Conservation (phyloP, 2,113 vertebrate species). For the Eulemur rufifrons region DNA sequence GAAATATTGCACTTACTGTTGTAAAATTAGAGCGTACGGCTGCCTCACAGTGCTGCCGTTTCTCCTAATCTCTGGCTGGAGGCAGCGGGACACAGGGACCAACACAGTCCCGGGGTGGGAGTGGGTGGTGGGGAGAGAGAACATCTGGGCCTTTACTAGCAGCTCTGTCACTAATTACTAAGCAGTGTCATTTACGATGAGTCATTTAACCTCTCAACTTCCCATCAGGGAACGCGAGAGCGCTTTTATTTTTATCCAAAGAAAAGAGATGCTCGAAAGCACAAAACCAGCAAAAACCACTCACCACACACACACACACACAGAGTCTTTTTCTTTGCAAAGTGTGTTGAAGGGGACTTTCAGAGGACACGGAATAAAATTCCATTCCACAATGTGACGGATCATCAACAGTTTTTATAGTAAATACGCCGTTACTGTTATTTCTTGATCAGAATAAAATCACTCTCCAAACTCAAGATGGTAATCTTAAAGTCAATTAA, state of each 20-base stretch:
- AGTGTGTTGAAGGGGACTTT: neutral
- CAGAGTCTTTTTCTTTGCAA: neutral
- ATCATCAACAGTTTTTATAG: neutral
- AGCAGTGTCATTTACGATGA: neutral
- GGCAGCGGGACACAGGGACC: no score
- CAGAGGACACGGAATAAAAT: neutral
- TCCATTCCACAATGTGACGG: neutral
- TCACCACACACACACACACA: neutral
- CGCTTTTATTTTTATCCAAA: constrained; percentile 18
- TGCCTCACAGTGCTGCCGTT: neutral
- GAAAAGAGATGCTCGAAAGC: neutral
- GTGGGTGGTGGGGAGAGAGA: neutral
- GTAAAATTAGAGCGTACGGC: neutral
- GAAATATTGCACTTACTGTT: neutral
- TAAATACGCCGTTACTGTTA: neutral
- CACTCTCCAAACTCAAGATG: constrained; percentile 25
- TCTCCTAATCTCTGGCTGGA: neutral
- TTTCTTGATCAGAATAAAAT: constrained; percentile 21
- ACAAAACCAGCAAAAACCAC: neutral
- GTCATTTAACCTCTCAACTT: constrained; percentile 48
- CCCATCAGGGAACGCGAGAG: neutral
- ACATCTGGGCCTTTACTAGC: neutral
- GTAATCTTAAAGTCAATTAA: constrained; percentile 45
- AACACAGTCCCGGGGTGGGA: neutral
- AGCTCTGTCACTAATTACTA: constrained; percentile 40